These are phyloP conservation scores for Ladona fulva DNA, from an alignment of 1,140 invertebrate genomes.

Conservation along the genomic window DNA sequence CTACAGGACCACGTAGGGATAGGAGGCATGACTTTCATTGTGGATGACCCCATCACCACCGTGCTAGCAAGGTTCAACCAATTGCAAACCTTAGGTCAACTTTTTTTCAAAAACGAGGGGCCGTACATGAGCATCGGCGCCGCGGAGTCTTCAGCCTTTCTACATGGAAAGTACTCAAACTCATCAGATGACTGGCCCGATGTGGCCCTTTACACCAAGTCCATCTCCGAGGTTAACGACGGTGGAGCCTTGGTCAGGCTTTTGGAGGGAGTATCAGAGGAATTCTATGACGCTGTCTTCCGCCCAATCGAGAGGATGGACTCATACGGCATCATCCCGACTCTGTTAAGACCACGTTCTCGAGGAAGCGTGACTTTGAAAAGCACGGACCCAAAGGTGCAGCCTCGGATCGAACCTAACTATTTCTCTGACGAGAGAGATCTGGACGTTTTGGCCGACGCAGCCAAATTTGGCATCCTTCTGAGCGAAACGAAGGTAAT, in stretches of 20 bases:
- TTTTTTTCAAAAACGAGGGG: slow-evolving; percentile 45
- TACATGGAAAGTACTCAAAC: slow-evolving; percentile 71
- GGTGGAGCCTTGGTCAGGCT: not conserved
- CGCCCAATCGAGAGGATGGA: not conserved
- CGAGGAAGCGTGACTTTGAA: not conserved
- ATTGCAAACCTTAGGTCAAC: slow-evolving; percentile 42
- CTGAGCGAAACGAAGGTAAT: not conserved
- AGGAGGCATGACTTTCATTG: slow-evolving; percentile 47
- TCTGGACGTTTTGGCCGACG: slow-evolving; percentile 22
- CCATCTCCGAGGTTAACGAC: not conserved
- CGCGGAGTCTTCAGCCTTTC: slow-evolving; percentile 59
- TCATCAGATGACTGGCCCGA: slow-evolving; percentile 30
- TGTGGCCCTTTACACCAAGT: not conserved
- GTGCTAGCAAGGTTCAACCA: slow-evolving; percentile 47
- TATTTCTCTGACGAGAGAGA: not conserved
- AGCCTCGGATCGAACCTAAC: not conserved
- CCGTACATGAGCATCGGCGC: slow-evolving; percentile 61
- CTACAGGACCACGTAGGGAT: slow-evolving; percentile 61
- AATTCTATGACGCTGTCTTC: not conserved
- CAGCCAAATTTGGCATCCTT: slow-evolving; percentile 20
- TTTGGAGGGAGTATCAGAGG: not conserved
- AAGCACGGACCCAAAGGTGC: not conserved
- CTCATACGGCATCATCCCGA: slow-evolving; percentile 52
- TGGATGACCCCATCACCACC: slow-evolving; percentile 45
- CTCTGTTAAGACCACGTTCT: slow-evolving; percentile 44